These are phyloP conservation scores for Pemphigus obesinymphae DNA, from an alignment of 1,140 invertebrate species.

Conservation along the genomic window DNA sequence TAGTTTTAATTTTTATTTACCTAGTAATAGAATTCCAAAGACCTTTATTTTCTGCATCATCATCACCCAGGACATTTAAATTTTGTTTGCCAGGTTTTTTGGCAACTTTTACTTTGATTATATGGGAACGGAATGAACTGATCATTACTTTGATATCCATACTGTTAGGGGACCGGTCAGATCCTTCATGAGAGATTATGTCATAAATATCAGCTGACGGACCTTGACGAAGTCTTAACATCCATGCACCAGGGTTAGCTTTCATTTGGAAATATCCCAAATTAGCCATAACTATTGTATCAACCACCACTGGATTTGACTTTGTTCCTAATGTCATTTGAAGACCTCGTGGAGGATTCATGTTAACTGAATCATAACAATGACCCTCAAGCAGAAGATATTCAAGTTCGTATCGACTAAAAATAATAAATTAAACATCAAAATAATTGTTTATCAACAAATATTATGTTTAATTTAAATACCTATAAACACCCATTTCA, in stretches of 20 bases:
- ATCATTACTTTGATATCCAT: constrained; percentile 78
- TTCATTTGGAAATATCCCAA: constrained; percentile 96
- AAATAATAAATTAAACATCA: constrained; percentile 19
- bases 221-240: constrained; percentile 79
- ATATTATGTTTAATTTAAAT: constrained; percentile 37
- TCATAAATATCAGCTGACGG: constrained; percentile 92
- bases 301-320: constrained; percentile 68
- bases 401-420: constrained; percentile 86
- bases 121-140: constrained; percentile 81
- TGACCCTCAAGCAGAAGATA: constrained; percentile 91
- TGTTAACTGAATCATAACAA: constrained; percentile 86
- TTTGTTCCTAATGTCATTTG: constrained; percentile 93
- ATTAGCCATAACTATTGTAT: constrained; percentile 99
- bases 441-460: background rate
- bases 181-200: constrained; percentile 72
- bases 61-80: constrained; percentile 75
- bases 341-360: constrained; percentile 90
- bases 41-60: constrained; percentile 62
- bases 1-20: constrained; percentile 52
- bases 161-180: constrained; percentile 63
- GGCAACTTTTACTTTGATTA: constrained; percentile 82
- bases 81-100: constrained; percentile 84
- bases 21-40: constrained; percentile 93
- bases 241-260: constrained; percentile 95
- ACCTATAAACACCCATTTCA: constrained; percentile 69